A percentile compares a stretch with the other conserved stretches of the same genome.
Conservation (phyloP, 2,888 invertebrate genomes). For the Hoplodrina ambigua region DNA sequence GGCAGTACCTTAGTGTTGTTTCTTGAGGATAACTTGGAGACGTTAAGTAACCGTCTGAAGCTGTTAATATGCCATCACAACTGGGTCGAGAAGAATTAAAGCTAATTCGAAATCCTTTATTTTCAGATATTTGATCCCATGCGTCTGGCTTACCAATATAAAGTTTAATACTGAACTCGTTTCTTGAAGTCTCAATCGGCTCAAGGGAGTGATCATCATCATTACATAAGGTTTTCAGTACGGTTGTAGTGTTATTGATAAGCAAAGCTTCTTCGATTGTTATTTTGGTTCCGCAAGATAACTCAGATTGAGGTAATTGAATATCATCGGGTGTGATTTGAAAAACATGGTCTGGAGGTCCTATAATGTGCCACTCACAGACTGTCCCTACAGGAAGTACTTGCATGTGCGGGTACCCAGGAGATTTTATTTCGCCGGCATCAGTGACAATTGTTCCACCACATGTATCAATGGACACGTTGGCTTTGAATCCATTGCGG, state of each 20-base stretch:
- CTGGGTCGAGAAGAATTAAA: slow-evolving; percentile 89
- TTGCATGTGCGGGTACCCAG: slow-evolving; percentile 91
- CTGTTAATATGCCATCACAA: slow-evolving; percentile 93
- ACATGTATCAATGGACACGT: slow-evolving; percentile 91
- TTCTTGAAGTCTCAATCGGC: slow-evolving; percentile 76
- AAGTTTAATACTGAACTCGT: slow-evolving; percentile 78
- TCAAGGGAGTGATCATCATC: slow-evolving; percentile 57
- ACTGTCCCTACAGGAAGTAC: slow-evolving; percentile 89
- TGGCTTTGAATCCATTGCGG: slow-evolving; percentile 94
- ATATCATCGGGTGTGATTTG: slow-evolving; percentile 73
- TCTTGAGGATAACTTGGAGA: slow-evolving; percentile 93
- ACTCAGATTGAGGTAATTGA: slow-evolving; percentile 75
- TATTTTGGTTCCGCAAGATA: slow-evolving; percentile 78
- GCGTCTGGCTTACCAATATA: slow-evolving; percentile 76
- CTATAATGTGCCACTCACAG: slow-evolving; percentile 94
- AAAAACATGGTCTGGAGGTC: slow-evolving; percentile 72
- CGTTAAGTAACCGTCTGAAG: slow-evolving; percentile 92
- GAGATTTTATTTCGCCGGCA: slow-evolving; percentile 92
- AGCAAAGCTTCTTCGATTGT: slow-evolving; percentile 78
- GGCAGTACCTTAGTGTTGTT: slow-evolving; percentile 77
- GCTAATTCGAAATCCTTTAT: slow-evolving; percentile 91
- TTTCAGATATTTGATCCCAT: slow-evolving; percentile 73
- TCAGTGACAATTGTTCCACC: slow-evolving; percentile 92
- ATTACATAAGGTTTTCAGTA: slow-evolving; percentile 76
- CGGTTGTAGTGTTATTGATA: slow-evolving; percentile 71